Percentiles rank a stretch among this genome's conserved stretches.
These are phyloP conservation scores for Beaufortia kweichowensis DNA, from an alignment of 2,113 vertebrate species.

Conservation along the genomic window DNA sequence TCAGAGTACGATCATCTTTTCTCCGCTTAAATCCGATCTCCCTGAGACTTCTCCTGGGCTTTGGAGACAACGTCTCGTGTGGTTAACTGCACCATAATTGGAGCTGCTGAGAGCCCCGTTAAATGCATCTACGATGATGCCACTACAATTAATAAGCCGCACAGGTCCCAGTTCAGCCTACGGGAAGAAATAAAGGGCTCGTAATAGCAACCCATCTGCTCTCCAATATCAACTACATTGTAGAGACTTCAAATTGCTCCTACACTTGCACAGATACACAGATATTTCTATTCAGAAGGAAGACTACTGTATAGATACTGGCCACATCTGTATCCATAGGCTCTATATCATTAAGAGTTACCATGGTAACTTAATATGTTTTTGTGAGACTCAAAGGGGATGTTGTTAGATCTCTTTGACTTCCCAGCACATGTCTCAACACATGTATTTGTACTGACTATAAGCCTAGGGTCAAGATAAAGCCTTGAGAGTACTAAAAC, in stretches of 20 bases:
- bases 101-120: conserved; percentile 3
- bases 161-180: conserved; percentile 29
- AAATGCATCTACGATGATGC: conserved; percentile 1
- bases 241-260: conserved; percentile 5
- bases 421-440: not conserved
- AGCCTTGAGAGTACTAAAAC: not conserved
- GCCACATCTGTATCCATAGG: conserved; percentile 44
- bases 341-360: conserved; percentile 41
- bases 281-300: not conserved
- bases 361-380: conserved; percentile 50
- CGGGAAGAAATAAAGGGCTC: conserved; percentile 7
- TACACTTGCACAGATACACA: not conserved
- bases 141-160: conserved; percentile 30
- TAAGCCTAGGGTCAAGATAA: not conserved
- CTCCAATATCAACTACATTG: conserved; percentile 6
- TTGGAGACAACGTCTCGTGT: conserved; percentile 6
- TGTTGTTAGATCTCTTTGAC: not conserved
- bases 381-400: not conserved
- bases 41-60: not conserved
- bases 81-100: conserved; percentile 17
- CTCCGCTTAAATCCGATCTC: conserved; percentile 4
- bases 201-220: conserved; percentile 27
- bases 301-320: conserved; percentile 9
- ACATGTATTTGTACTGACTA: not conserved
- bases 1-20: not conserved